These are phyloP conservation scores for Brachyalestes nurse DNA, from an alignment of 2,797 vertebrate genomes.

Conservation along the genomic window DNA sequence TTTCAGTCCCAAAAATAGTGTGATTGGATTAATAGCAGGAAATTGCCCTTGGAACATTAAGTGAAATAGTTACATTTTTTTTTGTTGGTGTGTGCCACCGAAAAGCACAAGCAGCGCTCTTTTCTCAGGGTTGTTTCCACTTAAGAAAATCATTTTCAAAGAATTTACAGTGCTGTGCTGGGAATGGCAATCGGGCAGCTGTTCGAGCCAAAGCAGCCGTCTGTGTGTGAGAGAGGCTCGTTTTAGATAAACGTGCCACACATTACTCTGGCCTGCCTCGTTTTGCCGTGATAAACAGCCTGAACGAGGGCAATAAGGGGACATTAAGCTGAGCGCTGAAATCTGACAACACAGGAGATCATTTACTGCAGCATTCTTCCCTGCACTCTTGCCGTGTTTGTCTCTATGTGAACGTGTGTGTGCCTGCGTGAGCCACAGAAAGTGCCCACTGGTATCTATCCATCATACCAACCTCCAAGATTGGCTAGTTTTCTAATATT, in stretches of 20 bases:
- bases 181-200: constrained; percentile 62
- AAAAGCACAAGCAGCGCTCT: constrained; percentile 61
- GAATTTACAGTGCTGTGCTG: constrained; percentile 65
- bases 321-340: constrained; percentile 55
- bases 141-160: constrained; percentile 75
- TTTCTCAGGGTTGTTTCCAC: constrained; percentile 71
- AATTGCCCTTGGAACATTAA: constrained; percentile 68
- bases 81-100: constrained; percentile 62
- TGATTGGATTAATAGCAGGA: constrained; percentile 76
- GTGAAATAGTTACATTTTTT: constrained; percentile 68
- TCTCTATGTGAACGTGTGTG: no score
- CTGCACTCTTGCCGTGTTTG: constrained; percentile 52
- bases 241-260: constrained; percentile 71
- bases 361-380: constrained; percentile 64
- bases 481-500: constrained; percentile 71
- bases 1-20: constrained; percentile 66
- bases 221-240: constrained; percentile 69
- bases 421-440: constrained; percentile 62
- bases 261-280: constrained; percentile 72
- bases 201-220: constrained; percentile 57
- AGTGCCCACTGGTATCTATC: constrained; percentile 73
- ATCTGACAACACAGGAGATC: constrained; percentile 51
- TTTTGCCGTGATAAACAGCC: constrained; percentile 68
- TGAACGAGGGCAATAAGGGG: constrained; percentile 76
- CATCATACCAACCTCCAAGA: constrained; percentile 74